Evolutionary conservation across 2,888 invertebrate genomes (phyloP), one percentile per base, ranked within the genome.

Genomic region (Troides helena): DNA sequence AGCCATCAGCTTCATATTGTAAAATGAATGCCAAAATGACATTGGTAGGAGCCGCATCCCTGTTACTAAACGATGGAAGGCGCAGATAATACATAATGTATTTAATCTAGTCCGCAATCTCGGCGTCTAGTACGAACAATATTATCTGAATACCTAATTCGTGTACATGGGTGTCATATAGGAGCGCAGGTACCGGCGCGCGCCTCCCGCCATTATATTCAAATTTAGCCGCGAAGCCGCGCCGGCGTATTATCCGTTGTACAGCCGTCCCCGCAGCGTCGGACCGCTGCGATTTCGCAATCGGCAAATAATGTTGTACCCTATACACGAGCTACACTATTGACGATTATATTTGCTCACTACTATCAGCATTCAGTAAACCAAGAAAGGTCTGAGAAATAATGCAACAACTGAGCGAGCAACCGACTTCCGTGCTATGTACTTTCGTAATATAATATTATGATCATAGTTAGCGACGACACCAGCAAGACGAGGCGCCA

Each of bases 131-230:
- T 69, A 65, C 39, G 64, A 61, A 69, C 69, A 65, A 69, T 69
- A 68, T 64, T 60, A 65, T 46, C 62, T 66, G 69, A 65, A 67
- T 70, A 70, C 59, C 46, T 70, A 67, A 67, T 70, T 66, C 63
- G 67, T 65, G 69, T 58, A 70, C 67, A 59, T 39, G 39, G 53
- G 56, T 61, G 67, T 67, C 67, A n/a, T 63, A 63, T 50, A 17
- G 53, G 82, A 85, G 85, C 83, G 85, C 85, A 85, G 85, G 79
- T 80, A 83, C 83, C 80, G 57, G 80, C 77, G 78, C 72, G 75
- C 77, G 79, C 82, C 84, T 76, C 87, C 88, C 83, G 85, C 89
- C 84, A 89, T 90, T 90, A 88, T 90, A 90, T 90, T 89, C 88
- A 88, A 87, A 90, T 89, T 89, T 88, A 88, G 88, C 76, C 79